Percentiles rank a stretch among this genome's conserved stretches.
These are phyloP conservation scores for Acanthosepion esculentum DNA, from an alignment of 2,888 invertebrate genomes.

Conservation along the genomic window DNA sequence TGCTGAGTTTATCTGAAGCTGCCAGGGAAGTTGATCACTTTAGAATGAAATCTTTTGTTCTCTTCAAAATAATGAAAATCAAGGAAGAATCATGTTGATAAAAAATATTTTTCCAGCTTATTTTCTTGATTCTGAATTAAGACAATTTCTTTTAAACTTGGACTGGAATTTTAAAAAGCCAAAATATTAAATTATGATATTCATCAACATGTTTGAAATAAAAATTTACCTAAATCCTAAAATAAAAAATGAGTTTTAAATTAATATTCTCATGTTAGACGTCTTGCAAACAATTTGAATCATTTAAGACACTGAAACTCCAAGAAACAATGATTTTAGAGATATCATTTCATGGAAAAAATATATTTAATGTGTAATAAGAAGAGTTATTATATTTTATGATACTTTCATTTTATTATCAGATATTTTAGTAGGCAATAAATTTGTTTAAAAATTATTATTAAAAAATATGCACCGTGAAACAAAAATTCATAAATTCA, in stretches of 20 bases:
- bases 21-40: not conserved
- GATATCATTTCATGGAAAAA: not conserved
- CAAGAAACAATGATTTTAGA: too few species aligned
- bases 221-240: not conserved
- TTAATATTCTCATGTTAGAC: not conserved
- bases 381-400: not conserved
- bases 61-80: too few species aligned
- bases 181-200: too few species aligned
- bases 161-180: too few species aligned
- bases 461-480: not conserved
- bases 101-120: not conserved
- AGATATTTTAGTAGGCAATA: too few species aligned
- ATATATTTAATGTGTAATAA: not conserved
- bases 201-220: not conserved
- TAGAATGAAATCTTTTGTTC: not conserved
- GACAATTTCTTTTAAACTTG: not conserved
- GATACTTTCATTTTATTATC: not conserved
- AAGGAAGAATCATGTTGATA: not conserved
- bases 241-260: not conserved
- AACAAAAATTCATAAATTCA: not conserved
- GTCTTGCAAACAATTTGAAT: not conserved
- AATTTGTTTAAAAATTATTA: too few species aligned
- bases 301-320: too few species aligned
- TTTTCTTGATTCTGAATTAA: not conserved
- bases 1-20: not conserved